Percentiles rank a stretch among this genome's conserved stretches.
These are phyloP conservation scores for Lophotis ruficrista DNA, from an alignment of 2,113 vertebrate species.

Conservation along the genomic window DNA sequence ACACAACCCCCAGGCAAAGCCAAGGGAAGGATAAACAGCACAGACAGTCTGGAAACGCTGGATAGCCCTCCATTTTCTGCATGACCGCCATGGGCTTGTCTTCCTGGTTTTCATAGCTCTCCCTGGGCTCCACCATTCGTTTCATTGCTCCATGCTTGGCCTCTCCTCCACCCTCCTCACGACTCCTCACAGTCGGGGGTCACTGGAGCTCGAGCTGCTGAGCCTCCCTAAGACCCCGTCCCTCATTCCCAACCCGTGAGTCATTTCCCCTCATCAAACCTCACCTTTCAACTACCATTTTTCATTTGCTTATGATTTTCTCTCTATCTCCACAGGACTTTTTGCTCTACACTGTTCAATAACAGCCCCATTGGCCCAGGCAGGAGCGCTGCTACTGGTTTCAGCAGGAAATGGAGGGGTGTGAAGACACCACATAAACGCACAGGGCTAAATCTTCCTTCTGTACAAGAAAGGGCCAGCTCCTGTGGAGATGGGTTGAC, in stretches of 20 bases:
- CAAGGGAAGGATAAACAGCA: neutral
- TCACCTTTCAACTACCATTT: conserved; percentile 61
- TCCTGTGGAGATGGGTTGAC: neutral
- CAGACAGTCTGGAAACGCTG: neutral
- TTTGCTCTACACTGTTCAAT: neutral
- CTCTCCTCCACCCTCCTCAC: neutral
- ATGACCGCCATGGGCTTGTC: neutral
- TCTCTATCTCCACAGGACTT: neutral
- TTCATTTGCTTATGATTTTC: conserved; percentile 32
- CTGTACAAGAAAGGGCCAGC: neutral
- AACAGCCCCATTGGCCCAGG: neutral
- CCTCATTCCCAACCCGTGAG: conserved; percentile 51
- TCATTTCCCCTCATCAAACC: conserved; percentile 48
- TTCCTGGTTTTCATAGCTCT: conserved; percentile 51
- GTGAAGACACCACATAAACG: neutral
- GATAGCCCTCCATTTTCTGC: conserved; percentile 8
- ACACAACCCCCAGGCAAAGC: neutral
- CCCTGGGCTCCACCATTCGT: rapidly evolving
- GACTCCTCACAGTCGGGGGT: neutral
- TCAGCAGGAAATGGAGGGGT: neutral
- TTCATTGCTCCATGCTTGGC: conserved; percentile 42
- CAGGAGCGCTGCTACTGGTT: neutral
- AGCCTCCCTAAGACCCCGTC: conserved; percentile 7
- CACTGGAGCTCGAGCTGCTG: neutral
- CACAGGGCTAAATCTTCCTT: neutral